Evolutionary conservation across 2,888 invertebrate species (phyloP), one percentile per base, ranked within the genome.

Genomic region (Polydrusus tereticollis): DNA sequence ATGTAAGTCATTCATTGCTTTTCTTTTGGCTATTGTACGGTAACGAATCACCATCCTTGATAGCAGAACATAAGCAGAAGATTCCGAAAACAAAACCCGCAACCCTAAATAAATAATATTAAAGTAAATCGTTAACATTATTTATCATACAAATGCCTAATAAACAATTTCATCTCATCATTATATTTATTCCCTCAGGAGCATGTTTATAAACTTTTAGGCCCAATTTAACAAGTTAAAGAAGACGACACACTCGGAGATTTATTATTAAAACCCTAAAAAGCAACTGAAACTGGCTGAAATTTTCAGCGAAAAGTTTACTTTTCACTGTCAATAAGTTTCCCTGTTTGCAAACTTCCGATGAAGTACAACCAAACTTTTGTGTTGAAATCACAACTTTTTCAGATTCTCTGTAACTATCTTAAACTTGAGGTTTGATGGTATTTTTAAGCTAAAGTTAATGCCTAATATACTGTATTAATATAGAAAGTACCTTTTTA

Each of bases 311-410:
- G 21, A 23, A 14, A 33, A 23, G 59, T 59, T 59, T 59, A 59
- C 59, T 59, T 59, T 59, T 41, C 41, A 23, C 59, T 41, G 21
- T 59, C 41, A 21, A 16, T 41, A 59, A 59, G 41, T 59, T 59
- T 59, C 16, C 41, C 41, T 10, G 59, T 59, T 41, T 38, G 38
- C 14, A 6, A 59, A 41, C 59, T 59, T 23, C 10, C 41, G n/a
- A 38, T 59, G n/a, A 59, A 59, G 23, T 23, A 47, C 5, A 23
- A 0, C 47, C n/a, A 47, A 47, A 47, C 47, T 47, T 47, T 23
- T 23, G 23, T 23, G 47, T 47, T 47, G 10, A 47, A 21, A 47
- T 47, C 23, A 20, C 21, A 47, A 47, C 47, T 47, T 47, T 47
- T 23, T 23, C 47, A n/a, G 47, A 47, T 47, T 47, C 47, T 47